Percentiles rank a stretch among this genome's conserved stretches.
Evolutionary conservation across 2,113 vertebrate species (phyloP).

Genomic region (Psilopogon haemacephalus): DNA sequence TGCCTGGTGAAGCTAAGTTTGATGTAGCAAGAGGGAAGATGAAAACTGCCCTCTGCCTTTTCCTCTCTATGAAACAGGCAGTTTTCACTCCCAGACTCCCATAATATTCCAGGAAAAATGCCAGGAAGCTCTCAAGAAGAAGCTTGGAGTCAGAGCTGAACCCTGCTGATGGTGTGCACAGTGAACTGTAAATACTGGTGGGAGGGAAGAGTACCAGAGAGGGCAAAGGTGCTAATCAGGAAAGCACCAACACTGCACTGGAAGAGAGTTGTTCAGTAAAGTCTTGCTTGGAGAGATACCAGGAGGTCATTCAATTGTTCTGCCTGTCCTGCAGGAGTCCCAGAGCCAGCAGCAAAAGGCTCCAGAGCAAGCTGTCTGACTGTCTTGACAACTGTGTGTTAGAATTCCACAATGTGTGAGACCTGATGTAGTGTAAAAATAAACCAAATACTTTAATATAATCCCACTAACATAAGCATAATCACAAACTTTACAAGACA

Average conservation of each 20-base stretch:
- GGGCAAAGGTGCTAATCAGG: neutral
- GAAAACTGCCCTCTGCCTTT: conserved; percentile 50
- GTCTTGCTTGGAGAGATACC: neutral
- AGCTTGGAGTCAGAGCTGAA: neutral
- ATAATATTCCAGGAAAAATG: neutral
- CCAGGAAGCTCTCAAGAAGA: neutral
- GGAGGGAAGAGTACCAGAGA: neutral
- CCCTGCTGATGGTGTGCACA: neutral
- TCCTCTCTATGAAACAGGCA: neutral
- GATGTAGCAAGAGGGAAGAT: neutral
- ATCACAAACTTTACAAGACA: neutral
- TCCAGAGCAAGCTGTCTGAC: neutral
- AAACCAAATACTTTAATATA: neutral
- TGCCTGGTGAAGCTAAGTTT: neutral
- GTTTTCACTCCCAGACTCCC: neutral
- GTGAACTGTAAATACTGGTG: neutral
- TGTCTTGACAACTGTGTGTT: neutral
- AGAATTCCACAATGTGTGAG: neutral
- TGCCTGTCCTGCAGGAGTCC: neutral
- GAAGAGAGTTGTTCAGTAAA: rapidly evolving
- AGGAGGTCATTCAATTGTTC: neutral
- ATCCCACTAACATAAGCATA: neutral
- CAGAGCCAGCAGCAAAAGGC: neutral
- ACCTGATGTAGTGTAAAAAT: neutral
- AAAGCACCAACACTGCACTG: neutral